Evolutionary conservation across 2,113 vertebrate genomes (phyloP), one percentile per base, ranked within the genome.

Genomic region (Opisthocomus hoazin): DNA sequence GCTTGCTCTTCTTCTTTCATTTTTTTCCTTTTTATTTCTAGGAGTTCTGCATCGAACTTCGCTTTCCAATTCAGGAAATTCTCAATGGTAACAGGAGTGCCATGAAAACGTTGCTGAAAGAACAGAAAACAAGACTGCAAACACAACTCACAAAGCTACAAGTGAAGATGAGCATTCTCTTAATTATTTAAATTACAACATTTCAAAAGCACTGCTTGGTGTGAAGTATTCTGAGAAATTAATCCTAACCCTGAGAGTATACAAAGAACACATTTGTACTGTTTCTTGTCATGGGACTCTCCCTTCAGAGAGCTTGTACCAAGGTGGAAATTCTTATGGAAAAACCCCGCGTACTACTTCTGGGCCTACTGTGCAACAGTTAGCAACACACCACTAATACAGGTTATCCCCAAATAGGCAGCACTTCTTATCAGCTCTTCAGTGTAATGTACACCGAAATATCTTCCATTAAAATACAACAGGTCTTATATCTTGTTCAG

Each of bases 51-150:
- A 84, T 99, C 99, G 98, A 99, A 99, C 69, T 93, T 98, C 5
- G 98, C 98, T 97, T 99, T 99, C 99, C 99, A 99, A 34, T 97
- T 98, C 87, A 99, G 97, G 95, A 99, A 99, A 97, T 99, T 99
- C 94, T 99, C 99, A 92, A 99, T 99, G 32, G 99, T 99, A 78
- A 99, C 99, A 89, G 99, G 98, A 34, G 99, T 99, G 81, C 99
- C 99, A 95, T 99, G 99, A 97, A 99, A 99, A 61, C 98, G 97
- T 98, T 98, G 97, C 98, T 98, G 95, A 69, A 94, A 96, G 70
- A 82, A 84, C 9, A 97, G 91, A 81, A 94, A 89, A 92, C 19
- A 94, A 23, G 19, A 60, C 45, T 85, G 24, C 32, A 50, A 85
- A 96, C 22, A 95, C 27, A 96, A 87, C 32, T 73, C 54, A 27